phyloP scores from a whole-genome alignment of 2,888 invertebrate genomes.

The Eutolmus rufibarbis region DNA sequence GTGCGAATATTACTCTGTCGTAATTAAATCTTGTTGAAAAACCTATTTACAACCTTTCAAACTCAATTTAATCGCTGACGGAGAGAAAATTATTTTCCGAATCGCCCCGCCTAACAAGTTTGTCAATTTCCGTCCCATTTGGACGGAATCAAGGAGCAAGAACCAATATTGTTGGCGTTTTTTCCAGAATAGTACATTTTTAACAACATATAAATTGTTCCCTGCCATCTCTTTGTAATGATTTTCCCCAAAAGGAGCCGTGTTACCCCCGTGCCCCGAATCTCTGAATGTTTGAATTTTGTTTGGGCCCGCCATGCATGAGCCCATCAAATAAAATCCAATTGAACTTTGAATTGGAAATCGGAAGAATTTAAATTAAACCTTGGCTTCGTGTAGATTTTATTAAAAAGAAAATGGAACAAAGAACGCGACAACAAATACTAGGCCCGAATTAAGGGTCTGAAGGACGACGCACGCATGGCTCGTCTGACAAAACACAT shows the following conservation, averaged over 20 bases:
- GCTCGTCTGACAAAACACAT: not conserved
- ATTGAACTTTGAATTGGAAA: slow-evolving; percentile 21
- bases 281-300: not conserved
- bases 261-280: not conserved
- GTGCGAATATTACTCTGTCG: not conserved
- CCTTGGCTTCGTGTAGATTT: slow-evolving; percentile 1
- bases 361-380: slow-evolving; percentile 27
- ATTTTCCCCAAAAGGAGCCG: not conserved
- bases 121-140: not conserved
- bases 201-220: not conserved
- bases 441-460: not conserved
- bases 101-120: not conserved
- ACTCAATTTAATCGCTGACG: not conserved
- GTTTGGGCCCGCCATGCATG: not conserved
- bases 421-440: not conserved
- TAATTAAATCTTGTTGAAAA: not conserved
- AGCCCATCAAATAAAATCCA: slow-evolving; percentile 10
- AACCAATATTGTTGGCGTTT: not conserved
- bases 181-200: not conserved
- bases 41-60: not conserved
- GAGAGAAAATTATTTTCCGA: not conserved
- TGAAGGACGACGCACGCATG: not conserved
- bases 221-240: not conserved
- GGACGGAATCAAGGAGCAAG: not conserved
- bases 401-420: not conserved